These are phyloP conservation scores for Nansenia antarctica DNA, from an alignment of 2,113 vertebrate genomes.

Conservation along the genomic window DNA sequence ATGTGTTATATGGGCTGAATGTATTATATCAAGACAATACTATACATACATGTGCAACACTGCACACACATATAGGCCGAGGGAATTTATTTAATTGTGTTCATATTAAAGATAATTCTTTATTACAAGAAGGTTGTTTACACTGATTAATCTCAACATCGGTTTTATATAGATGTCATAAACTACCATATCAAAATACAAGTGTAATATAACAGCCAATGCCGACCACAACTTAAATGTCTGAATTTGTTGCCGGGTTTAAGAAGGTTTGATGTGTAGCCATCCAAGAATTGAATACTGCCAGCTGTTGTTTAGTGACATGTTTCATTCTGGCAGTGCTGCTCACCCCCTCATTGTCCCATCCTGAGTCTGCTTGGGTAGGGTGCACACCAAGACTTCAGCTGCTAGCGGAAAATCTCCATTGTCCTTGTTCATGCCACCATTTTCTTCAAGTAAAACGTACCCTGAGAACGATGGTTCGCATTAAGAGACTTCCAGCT, in stretches of 20 bases:
- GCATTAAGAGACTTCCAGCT: constrained; percentile 10
- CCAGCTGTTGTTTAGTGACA: constrained; percentile 57
- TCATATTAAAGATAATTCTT: constrained; percentile 30
- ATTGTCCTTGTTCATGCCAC: constrained; percentile 50
- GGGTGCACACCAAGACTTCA: constrained; percentile 50
- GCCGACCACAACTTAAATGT: not conserved
- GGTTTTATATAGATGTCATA: not conserved
- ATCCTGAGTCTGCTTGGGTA: constrained; percentile 28
- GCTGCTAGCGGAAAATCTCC: constrained; percentile 60
- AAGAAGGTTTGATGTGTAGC: constrained; percentile 21
- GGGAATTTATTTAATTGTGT: constrained; percentile 39
- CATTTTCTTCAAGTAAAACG: constrained; percentile 28
- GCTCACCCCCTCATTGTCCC: constrained; percentile 52
- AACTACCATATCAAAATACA: not conserved
- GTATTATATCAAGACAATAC: constrained; percentile 41
- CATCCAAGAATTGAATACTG: constrained; percentile 64
- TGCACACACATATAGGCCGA: constrained; percentile 58
- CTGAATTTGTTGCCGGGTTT: constrained; percentile 8
- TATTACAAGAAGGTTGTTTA: not conserved
- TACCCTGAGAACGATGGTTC: constrained; percentile 8
- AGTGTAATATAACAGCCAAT: not conserved
- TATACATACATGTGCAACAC: constrained; percentile 47
- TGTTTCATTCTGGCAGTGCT: constrained; percentile 46
- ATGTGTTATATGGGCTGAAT: constrained; percentile 38
- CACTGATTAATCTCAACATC: not conserved